Evolutionary conservation across 2,888 invertebrate species (phyloP), one percentile per base, ranked within the genome.

Genomic region (Tholera decimalis): DNA sequence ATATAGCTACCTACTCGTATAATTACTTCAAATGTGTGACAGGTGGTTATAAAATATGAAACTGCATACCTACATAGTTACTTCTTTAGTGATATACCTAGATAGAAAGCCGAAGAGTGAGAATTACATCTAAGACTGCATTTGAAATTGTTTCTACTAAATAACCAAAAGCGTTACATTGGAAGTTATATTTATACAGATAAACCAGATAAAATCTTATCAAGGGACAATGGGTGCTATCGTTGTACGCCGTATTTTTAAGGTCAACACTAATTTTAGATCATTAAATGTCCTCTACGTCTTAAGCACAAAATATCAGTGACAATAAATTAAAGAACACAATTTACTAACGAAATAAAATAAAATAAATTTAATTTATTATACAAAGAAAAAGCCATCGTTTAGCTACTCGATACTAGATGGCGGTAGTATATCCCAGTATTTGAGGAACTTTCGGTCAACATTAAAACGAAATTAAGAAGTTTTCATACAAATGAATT

Each of bases 361-460:
- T 59, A 26, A 11, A 13, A 33, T 7, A 47, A 30, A 69, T 22
- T 24, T 3, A 35, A 3, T 8, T 22, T 13, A 18, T 18, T 22
- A n/a, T n/a, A 26, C 0, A 20, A 5, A 43, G 5, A 20, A 26
- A 15, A 3, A 6, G 35, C 41, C 11, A 35, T n/a, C 1, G n/a
- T 55, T 44, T 50, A n/a, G 82, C 91, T 88, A 89, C 82, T 88
- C 18, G 65, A 62, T 83, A 68, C 79, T 80, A 90, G 90, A 89
- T 87, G 88, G 83, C 87, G 76, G 28, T 76, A 46, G 22, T 55
- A 6, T 24, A 43, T 28, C 37, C 13, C 24, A 24, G 11, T 7
- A 43, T 13, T 5, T 8, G 1, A 18, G 44, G 7, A 15, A 3
- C 44, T 15, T 3, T 1, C 1, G 2, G 3, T 6, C 15, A 44